Base-by-base conservation (phyloP, 1,140 invertebrate species). In the Drosophila chauvacae region DNA sequence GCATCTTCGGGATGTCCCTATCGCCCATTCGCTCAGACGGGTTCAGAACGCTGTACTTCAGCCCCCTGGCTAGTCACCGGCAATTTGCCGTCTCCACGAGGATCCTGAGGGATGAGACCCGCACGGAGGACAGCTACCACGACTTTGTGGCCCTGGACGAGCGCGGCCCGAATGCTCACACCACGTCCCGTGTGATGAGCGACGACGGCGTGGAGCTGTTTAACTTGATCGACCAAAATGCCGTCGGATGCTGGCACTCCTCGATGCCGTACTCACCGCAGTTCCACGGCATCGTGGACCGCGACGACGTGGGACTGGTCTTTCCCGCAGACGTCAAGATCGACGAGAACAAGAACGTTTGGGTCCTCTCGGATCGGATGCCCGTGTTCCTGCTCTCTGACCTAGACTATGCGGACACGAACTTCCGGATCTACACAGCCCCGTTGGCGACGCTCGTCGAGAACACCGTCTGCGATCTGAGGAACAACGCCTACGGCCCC, bases 361-460 rank as follows among this genome's bases (percentile, higher is more conserved):
- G 96, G 96, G 95, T 97, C 0, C 95, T 97, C 4, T 96, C 96
- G 0, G 96, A 97, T 85, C 93, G 95, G 35, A 97, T 97, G 96
- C 95, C 96, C 1, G 94, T 95, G 37, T 97, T 97, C 74, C 91
- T 97, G 18, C 93, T 96, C 61, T 94, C 95, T 2, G 94, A 94
- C 44, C 88, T 97, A 11, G 95, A 97, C 82, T 96, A 95, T 72
- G 95, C 94, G 30, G 96, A 97, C 73, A 93, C 96, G 2, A 97
- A 97, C 83, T 97, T 97, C 93, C 94, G 96, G 82, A 95, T 97
- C 72, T 95, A 95, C 80, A 95, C 94, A 4, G 95, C 95, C 1
- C 94, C 96, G 0, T 90, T 96, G 4, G 93, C 94, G 30, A 92
- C 94, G 1, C 93, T 96, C 1, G 93, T 96, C 7, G 93, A 94